A percentile compares a stretch with the other conserved stretches of the same genome.
phyloP scores from a whole-genome alignment of 2,797 vertebrate genomes.

The Coilia nasus region DNA sequence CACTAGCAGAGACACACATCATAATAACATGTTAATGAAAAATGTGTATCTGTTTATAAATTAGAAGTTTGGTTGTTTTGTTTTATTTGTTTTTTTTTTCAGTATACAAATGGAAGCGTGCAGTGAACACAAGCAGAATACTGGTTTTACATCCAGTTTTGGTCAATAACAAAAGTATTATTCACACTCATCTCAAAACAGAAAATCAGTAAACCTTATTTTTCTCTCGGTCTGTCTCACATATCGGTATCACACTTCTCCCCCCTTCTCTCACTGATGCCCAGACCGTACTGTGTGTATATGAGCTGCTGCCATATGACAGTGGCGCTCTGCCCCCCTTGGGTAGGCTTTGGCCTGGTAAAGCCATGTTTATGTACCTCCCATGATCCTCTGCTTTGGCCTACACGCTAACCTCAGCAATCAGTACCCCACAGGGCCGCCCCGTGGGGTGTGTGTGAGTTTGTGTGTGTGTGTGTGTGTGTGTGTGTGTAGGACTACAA shows the following conservation, averaged over 20 bases:
- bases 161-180: background rate
- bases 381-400: constrained; percentile 7
- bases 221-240: background rate
- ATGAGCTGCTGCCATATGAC: background rate
- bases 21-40: too few species aligned
- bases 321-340: background rate
- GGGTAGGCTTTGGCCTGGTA: background rate
- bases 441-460: background rate
- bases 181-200: background rate
- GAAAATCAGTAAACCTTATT: background rate
- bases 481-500: background rate
- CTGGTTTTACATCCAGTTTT: background rate
- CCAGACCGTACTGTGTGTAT: background rate
- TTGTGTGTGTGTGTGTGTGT: too few species aligned
- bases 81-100: too few species aligned
- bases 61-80: too few species aligned
- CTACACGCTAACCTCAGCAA: background rate
- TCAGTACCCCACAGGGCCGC: background rate
- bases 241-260: background rate
- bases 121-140: background rate
- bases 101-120: background rate
- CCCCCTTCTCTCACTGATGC: background rate
- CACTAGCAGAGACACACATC: too few species aligned
- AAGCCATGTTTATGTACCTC: background rate
- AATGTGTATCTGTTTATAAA: too few species aligned